Evolutionary conservation across 35 echinoderm and acorn worm species (phyloP), one percentile per base, ranked within the genome.

Genomic region (Heliocidaris tuberculata): DNA sequence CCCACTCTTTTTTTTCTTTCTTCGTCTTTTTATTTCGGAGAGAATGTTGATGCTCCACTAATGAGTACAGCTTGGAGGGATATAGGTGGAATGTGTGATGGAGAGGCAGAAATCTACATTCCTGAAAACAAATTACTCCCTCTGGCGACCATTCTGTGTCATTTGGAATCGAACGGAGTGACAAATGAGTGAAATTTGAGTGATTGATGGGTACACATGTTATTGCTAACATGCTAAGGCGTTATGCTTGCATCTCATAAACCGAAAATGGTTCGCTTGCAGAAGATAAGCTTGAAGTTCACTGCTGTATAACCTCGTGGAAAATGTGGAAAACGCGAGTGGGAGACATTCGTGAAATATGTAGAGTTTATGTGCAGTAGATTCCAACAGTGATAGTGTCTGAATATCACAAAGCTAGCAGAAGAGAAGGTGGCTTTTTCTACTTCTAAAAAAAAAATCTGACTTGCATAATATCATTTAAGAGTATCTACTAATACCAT

Each of bases 81-180:
- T 27, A 78, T n/a, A 5, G 27, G 17, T 7, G 65, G 65, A 78
- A 78, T 78, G 19, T n/a, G 65, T 78, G 65, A 78, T 19, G 27
- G 52, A 56, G 52, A 56, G 52, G 52, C 11, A 56, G 52, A 56
- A 56, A 8, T 78, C 27, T n/a, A 78, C 65, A 78, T 78, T 78
- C 65, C 65, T n/a, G 21, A n/a, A 78, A 19, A 89, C 87, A 89
- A 89, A 89, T 89, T n/a, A 47, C 87, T 9, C 87, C 87, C 87
- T 89, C 87, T 89, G 87, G 87, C 87, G 87, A 48, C 31, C 31
- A 78, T 78, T 78, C 27, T 78, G 65, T 78, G 65, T 78, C 65
- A 78, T 78, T 78, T 78, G 65, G 65, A 78, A 78, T 78, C 65
- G 65, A 19, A 78, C 27, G 0, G 65, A 78, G 65, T 78, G 21